These are phyloP conservation scores for Panulirus ornatus DNA, from an alignment of 1,140 invertebrate species.

Conservation along the genomic window DNA sequence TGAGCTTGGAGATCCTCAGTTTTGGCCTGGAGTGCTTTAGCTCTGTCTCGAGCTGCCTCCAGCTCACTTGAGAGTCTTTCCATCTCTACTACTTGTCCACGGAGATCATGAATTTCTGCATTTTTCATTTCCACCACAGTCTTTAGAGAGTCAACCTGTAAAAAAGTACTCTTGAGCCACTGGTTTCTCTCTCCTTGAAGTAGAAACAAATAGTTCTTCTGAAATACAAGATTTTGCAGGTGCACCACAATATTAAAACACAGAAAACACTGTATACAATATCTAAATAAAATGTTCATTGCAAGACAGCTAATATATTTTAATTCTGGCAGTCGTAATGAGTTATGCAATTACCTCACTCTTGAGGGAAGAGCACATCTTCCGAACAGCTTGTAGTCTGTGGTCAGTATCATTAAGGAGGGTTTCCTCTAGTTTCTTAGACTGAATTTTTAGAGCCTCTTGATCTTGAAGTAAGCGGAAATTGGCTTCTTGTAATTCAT, in stretches of 20 bases:
- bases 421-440: constrained; percentile 70
- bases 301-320: too few species aligned
- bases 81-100: constrained; percentile 82
- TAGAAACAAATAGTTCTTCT: too few species aligned
- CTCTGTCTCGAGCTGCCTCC: constrained; percentile 80
- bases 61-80: constrained; percentile 81
- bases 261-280: too few species aligned
- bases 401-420: constrained; percentile 73
- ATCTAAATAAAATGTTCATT: too few species aligned
- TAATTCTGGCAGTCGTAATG: too few species aligned
- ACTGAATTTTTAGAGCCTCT: constrained; percentile 53
- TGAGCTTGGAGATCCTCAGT: constrained; percentile 85
- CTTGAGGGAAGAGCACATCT: constrained; percentile 67
- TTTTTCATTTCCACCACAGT: constrained; percentile 74
- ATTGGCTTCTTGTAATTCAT: constrained; percentile 64
- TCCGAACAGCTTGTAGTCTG: constrained; percentile 61
- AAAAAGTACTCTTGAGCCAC: not conserved
- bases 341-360: constrained; percentile 71
- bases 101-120: constrained; percentile 84
- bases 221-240: too few species aligned
- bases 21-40: constrained; percentile 82
- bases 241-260: too few species aligned
- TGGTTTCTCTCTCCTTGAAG: too few species aligned
- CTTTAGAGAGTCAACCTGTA: constrained; percentile 73
- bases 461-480: constrained; percentile 50